Base-by-base conservation (phyloP, 2,888 invertebrate genomes). In the Brachynemurus nebulosus region DNA sequence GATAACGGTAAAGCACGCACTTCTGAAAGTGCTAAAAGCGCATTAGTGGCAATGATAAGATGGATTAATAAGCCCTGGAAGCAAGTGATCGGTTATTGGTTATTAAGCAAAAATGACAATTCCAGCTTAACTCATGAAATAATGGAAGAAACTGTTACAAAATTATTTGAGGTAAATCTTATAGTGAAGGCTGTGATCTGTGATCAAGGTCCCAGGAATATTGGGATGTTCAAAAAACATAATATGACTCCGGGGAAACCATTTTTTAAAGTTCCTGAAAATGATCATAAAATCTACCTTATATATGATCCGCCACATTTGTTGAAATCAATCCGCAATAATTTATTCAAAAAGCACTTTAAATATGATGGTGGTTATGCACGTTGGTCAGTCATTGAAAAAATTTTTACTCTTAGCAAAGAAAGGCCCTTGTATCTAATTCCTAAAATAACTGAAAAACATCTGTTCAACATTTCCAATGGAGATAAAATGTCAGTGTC, bases 51-150 rank as follows among this genome's bases (percentile, higher is more conserved):
- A 30, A 30, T 30, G 30, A 30, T 30, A n/a, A 30, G 30, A 30
- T 30, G 30, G 30, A 30, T 30, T 30, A 30, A 30, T 30, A 30
- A 14, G 30, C 30, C 30, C 30, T 30, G n/a, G 30, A 30, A 30
- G 30, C 27, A 27, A 27, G 27, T 27, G 9, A 27, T 27, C 12
- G 27, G 27, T 27, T 27, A 27, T n/a, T 27, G 27, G 27, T 27
- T 27, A 27, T 27, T 27, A 27, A 27, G 27, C 12, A 27, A 27
- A 27, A 27, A 27, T 27, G 30, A 30, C 30, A 30, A 30, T 30
- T 30, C 30, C n/a, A 30, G 11, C 14, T 30, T 30, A 30, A 30
- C 30, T 30, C 30, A 30, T 14, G 30, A 30, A 30, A 30, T 30
- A 30, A 30, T 30, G 5, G 30, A 30, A 30, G 30, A 30, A 30